These are phyloP conservation scores for Callopanchax toddi DNA, from an alignment of 2,113 vertebrate genomes.

Conservation along the genomic window DNA sequence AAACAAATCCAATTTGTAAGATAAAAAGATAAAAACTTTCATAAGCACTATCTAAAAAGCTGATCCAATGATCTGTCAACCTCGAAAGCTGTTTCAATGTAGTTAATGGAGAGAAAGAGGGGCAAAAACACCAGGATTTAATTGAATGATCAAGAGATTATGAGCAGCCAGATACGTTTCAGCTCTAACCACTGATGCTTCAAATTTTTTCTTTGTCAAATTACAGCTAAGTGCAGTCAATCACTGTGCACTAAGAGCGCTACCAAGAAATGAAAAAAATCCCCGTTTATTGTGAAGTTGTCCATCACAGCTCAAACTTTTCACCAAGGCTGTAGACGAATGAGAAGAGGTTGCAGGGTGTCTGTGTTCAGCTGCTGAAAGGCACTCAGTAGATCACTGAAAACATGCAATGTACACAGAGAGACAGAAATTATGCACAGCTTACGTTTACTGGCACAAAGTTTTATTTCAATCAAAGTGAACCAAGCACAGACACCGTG, in stretches of 20 bases:
- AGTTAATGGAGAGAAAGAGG: background rate
- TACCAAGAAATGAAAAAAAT: constrained; percentile 11
- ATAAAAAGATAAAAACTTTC: constrained; percentile 75
- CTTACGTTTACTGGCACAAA: constrained; percentile 19
- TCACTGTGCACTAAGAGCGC: constrained; percentile 25
- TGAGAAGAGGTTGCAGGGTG: constrained; percentile 60
- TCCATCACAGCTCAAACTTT: constrained; percentile 54
- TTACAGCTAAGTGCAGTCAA: constrained; percentile 10
- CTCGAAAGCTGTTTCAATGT: constrained; percentile 15
- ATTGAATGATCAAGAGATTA: constrained; percentile 18
- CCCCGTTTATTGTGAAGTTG: constrained; percentile 40
- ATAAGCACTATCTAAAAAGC: constrained; percentile 74
- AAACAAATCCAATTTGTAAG: constrained; percentile 78
- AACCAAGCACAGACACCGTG: constrained; percentile 24
- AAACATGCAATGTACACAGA: constrained; percentile 18
- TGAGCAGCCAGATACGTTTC: constrained; percentile 14
- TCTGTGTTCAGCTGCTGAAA: constrained; percentile 40
- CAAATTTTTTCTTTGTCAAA: constrained; percentile 35
- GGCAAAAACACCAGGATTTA: background rate
- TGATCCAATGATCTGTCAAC: constrained; percentile 13
- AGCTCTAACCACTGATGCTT: constrained; percentile 20
- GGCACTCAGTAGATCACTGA: constrained; percentile 29
- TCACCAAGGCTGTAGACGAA: constrained; percentile 50
- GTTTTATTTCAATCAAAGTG: constrained; percentile 38
- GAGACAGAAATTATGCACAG: constrained; percentile 37